phyloP scores from a whole-genome alignment of 2,888 invertebrate genomes.

The Xestobium rufovillosum region DNA sequence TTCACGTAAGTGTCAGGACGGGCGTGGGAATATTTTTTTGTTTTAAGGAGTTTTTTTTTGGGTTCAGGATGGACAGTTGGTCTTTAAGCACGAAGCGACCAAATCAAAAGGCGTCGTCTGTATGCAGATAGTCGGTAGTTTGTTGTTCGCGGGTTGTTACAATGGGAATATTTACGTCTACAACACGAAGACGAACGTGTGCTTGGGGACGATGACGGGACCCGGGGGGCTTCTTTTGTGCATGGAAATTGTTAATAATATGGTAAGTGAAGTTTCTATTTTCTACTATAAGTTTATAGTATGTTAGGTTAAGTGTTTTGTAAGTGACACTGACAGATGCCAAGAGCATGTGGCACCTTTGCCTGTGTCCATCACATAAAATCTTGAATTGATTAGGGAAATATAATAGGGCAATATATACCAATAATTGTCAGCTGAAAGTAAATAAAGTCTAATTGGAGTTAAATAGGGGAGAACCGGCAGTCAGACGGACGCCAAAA shows the following conservation, averaged over 20 bases:
- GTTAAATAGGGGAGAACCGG: no score
- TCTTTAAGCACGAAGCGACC: constrained; percentile 32
- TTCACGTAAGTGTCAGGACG: constrained; percentile 58
- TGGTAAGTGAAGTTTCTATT: constrained; percentile 43
- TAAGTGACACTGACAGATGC: no score
- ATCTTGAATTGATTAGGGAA: no score
- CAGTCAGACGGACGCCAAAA: no score
- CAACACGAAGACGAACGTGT: constrained; percentile 46
- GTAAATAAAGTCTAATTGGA: no score
- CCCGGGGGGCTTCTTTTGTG: constrained; percentile 66
- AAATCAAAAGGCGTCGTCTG: constrained; percentile 60
- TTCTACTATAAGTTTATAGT: no score
- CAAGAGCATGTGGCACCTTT: no score
- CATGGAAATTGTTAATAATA: constrained; percentile 57
- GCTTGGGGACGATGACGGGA: constrained; percentile 58
- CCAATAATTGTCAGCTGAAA: no score
- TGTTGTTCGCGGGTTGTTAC: constrained; percentile 66
- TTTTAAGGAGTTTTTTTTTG: constrained; percentile 18
- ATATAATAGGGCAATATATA: no score
- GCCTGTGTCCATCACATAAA: no score
- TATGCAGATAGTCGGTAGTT: constrained; percentile 55
- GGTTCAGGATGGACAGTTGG: constrained; percentile 56
- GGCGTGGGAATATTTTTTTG: constrained; percentile 9
- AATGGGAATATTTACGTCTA: constrained; percentile 72
- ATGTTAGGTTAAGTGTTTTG: no score